Evolutionary conservation across 2,888 invertebrate genomes (phyloP), one percentile per base, ranked within the genome.

Genomic region (Orthosia gothica): DNA sequence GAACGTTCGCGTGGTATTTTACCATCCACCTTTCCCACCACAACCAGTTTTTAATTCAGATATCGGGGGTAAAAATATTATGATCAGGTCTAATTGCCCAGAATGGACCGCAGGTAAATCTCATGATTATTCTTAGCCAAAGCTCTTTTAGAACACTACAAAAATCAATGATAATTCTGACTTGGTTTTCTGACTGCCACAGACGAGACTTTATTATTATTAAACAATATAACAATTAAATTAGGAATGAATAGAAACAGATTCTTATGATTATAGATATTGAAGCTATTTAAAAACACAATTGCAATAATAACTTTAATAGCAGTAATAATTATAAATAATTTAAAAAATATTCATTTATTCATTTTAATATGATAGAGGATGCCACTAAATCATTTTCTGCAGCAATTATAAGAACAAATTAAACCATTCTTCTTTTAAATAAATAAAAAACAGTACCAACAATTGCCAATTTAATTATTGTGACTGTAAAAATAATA

Each of bases 321-420:
- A 55, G 49, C 11, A 13, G 7, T 32, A 32, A 15, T 20, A 32
- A 58, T 64, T 62, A 45, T 20, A 26, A 55, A 47, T 71, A 40
- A 61, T 66, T 54, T 0, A 40, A 52, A 50, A 45, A 58, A 23
- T 9, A 57, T 49, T 32, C 15, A 50, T 70, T 23, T 52, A 70
- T 67, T 69, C 63, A 74, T 73, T 54, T 20, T 12, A 61, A 62
- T 76, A 74, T 74, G 55, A 86, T 65, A 72, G 52, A 88, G 61
- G 32, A 54, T 49, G 4, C 11, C 26, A 74, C 64, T 86, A 78
- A 81, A 86, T 81, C 84, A 83, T 67, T 73, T 70, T 65, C n/a
- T 54, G 0, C 7, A 23, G 67, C 54, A 76, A 83, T 72, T 70
- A 74, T 59, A 69, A 76, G 52, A 68, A 58, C n/a, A 64, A 80